phyloP scores from a whole-genome alignment of 2,888 invertebrate genomes.

The Xestia c-nigrum region DNA sequence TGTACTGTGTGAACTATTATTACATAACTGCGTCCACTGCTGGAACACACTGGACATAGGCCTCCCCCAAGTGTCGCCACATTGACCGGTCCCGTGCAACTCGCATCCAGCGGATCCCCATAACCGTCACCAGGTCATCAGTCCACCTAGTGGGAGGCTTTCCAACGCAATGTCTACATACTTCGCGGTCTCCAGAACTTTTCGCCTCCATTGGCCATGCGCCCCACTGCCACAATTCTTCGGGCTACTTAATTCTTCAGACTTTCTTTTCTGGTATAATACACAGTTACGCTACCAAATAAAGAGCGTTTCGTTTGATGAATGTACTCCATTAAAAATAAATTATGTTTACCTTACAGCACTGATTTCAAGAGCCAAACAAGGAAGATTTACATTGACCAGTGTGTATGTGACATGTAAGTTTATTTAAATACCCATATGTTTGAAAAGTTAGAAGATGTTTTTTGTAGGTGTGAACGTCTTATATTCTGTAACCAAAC shows the following conservation, averaged over 20 bases:
- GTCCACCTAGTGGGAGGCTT: not conserved
- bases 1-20: no score
- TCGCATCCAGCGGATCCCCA: no score
- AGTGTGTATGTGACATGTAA: not conserved
- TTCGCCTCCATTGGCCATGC: no score
- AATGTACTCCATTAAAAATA: not conserved
- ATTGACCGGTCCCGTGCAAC: no score
- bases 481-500: no score
- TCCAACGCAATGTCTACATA: no score
- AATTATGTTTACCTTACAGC: not conserved
- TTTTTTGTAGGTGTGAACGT: no score
- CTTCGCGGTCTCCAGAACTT: no score
- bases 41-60: no score
- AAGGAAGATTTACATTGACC: not conserved
- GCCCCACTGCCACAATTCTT: no score
- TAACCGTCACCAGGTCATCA: not conserved
- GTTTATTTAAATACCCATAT: not conserved
- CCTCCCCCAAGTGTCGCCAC: no score
- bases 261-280: not conserved
- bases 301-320: not conserved
- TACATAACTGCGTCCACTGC: no score
- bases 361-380: not conserved
- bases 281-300: not conserved
- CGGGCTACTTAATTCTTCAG: not conserved
- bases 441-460: not conserved